phyloP scores from a whole-genome alignment of 2,888 invertebrate genomes.

The Neoitamus cyanurus region DNA sequence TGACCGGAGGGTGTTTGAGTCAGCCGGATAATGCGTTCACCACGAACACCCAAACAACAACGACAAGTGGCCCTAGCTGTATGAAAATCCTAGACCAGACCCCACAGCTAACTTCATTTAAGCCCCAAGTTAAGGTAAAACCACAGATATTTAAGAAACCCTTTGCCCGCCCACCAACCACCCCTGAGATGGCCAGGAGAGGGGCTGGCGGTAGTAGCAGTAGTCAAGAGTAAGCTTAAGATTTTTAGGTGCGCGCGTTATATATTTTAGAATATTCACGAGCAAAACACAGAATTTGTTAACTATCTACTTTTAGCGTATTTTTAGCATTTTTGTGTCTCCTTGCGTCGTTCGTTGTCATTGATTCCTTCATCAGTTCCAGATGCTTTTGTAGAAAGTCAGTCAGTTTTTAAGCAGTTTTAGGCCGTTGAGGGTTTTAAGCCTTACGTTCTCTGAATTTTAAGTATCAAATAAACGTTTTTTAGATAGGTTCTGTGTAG shows the following conservation, averaged over 20 bases:
- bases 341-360: not conserved
- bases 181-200: slow-evolving; percentile 53
- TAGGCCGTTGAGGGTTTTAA: not conserved
- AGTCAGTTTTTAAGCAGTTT: not conserved
- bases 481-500: not conserved
- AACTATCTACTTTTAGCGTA: not conserved
- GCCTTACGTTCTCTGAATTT: slow-evolving; percentile 4
- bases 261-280: not conserved
- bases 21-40: slow-evolving; percentile 48
- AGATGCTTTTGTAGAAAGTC: not conserved
- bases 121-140: slow-evolving; percentile 82
- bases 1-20: slow-evolving; percentile 69
- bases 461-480: not conserved
- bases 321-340: not conserved
- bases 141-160: slow-evolving; percentile 83
- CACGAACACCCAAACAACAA: slow-evolving; percentile 58
- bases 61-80: slow-evolving; percentile 53
- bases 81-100: slow-evolving; percentile 55
- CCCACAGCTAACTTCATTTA: slow-evolving; percentile 64
- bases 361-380: slow-evolving; percentile 29
- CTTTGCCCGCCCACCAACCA: slow-evolving; percentile 53
- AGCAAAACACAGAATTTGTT: not conserved
- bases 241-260: not conserved
- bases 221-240: slow-evolving; percentile 24
- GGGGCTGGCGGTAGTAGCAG: slow-evolving; percentile 11